Base-by-base conservation (phyloP, 2,888 invertebrate species). In the Gymnoscelis rufifasciata region DNA sequence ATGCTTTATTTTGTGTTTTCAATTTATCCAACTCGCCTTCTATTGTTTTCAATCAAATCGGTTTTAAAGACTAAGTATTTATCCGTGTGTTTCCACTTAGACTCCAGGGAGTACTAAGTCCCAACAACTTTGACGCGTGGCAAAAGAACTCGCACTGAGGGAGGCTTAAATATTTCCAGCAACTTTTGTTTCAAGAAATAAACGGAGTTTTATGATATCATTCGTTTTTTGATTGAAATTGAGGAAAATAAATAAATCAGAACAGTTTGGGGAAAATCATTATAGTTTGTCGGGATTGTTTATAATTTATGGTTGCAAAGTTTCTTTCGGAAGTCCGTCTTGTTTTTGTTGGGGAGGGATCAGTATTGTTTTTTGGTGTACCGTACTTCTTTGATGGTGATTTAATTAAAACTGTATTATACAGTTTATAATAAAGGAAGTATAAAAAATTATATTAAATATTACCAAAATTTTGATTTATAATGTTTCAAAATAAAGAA, bases 61-160 rank as follows among this genome's bases (percentile, higher is more conserved):
- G n/a, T n/a, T n/a, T n/a, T n/a, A n/a, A n/a, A n/a, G n/a, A 5
- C 4, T 8, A 14, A 15, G n/a, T 33, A 33, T 7, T 7, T 7
- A 11, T 0, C 37, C 38, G 43, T 51, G 28, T 47, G 40, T 51
- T 46, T 43, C 11, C 29, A 24, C 5, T 0, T 28, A 46, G 24
- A 14, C 49, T 35, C 44, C 10, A 4, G 38, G 19, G 49, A 28
- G 40, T 38, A 12, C 41, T 49, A 41, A 42, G 44, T 44, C 35
- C 28, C 41, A 27, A 3, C 8, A 44, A 49, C 40, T 49, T 49
- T 44, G 49, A 49, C 44, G 26, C 41, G 41, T 49, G 43, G 28
- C 43, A 29, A 41, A 44, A 43, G 11, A 44, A 45, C 33, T 28
- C 10, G 24, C 27, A 23, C 31, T 23, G 19, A n/a, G 40, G 37